Evolutionary conservation across 2,888 invertebrate species (phyloP), one percentile per base, ranked within the genome.

Genomic region (Trachelus tabidus): DNA sequence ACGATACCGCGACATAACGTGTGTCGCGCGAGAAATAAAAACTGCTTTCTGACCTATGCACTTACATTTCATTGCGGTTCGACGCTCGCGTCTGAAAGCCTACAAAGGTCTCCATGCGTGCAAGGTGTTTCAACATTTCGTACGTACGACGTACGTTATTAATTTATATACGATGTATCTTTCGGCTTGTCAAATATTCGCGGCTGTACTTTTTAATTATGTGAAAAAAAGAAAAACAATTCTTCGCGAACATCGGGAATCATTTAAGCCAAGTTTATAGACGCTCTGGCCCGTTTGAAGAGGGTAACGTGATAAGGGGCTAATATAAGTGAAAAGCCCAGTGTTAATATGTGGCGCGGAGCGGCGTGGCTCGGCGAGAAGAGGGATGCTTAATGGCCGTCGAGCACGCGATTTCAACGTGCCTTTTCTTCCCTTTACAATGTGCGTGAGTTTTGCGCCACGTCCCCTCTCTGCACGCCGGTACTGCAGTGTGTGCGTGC

Each of bases 401-500:
- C 78, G 69, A 83, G 79, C 83, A 85, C 82, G 84, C 85, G 82
- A 85, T 82, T 79, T 73, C 73, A 76, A 79, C 81, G 79, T 83
- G 77, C 73, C 56, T 69, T 77, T 81, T 79, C 34, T 80, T 69
- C 74, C 75, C 76, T 76, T 73, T 73, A 68, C 30, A 56, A 56
- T 56, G 56, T 56, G 56, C 56, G 56, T 56, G 56, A 56, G 56
- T 56, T 56, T 56, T 23, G 6, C 9, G 23, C 56, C 56, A 9
- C 9, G 56, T 56, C 9, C 56, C 56, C 9, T 56, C 9, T 56
- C 9, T 23, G 9, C 56, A 23, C 56, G 56, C 56, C 23, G 56
- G 23, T 9, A 15, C 23, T 23, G 23, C 6, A 23, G 56, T 56
- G 56, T 56, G 23, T 56, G 56, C 12, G 33, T 71, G 71, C 31